Evolutionary conservation across 2,113 vertebrate genomes (phyloP).

Genomic region (Sorex fumeus): DNA sequence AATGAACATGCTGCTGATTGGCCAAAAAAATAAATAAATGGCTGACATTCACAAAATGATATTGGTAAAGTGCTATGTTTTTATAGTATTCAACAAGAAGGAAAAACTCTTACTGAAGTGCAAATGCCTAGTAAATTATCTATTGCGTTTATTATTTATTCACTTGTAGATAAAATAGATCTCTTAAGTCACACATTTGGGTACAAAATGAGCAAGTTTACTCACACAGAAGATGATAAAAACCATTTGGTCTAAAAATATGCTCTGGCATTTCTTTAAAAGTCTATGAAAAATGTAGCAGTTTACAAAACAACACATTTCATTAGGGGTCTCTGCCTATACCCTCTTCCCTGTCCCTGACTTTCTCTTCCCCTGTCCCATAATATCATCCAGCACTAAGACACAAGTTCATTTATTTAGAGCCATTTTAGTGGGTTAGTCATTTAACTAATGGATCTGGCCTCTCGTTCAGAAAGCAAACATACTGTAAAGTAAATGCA

Average conservation of each 20-base stretch:
- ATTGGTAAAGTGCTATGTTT: not conserved
- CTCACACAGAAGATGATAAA: not conserved
- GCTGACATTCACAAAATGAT: not conserved
- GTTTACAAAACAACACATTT: not conserved
- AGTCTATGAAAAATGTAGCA: not conserved
- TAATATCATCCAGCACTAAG: constrained; percentile 26
- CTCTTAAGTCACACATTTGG: not conserved
- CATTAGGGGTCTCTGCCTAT: not conserved
- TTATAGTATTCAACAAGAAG: not conserved
- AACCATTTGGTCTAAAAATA: constrained; percentile 10
- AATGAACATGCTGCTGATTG: not conserved
- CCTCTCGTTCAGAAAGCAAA: constrained; percentile 72
- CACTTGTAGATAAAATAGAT: not conserved
- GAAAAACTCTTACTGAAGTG: not conserved
- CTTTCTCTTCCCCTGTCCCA: not conserved
- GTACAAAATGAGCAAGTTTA: not conserved
- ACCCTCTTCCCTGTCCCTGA: not conserved
- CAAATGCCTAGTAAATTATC: constrained; percentile 40
- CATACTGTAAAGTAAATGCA: constrained; percentile 75
- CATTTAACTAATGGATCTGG: constrained; percentile 75
- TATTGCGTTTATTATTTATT: not conserved
- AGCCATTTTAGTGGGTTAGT: constrained; percentile 65
- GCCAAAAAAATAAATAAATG: not conserved
- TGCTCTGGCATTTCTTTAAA: not conserved
- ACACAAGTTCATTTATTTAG: constrained; percentile 68